Evolutionary conservation across 2,113 vertebrate species (phyloP).

Genomic region (Tragelaphus scriptus): DNA sequence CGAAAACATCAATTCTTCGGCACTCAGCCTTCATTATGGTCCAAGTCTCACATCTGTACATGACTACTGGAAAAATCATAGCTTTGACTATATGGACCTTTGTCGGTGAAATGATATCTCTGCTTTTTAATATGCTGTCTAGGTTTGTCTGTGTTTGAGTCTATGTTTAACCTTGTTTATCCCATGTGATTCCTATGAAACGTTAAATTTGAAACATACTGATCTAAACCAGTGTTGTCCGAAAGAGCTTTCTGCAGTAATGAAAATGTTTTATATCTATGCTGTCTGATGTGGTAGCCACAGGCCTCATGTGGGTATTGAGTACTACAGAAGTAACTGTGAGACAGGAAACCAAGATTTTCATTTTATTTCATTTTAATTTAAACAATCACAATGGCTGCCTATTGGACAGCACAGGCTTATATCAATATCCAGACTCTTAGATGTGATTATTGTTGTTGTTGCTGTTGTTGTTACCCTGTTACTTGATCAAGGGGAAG

Average conservation of each 20-base stretch:
- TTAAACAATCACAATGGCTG: neutral
- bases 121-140: neutral
- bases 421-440: neutral
- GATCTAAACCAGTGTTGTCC: too few relatives aligned
- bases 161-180: too few relatives aligned
- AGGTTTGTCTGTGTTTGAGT: neutral
- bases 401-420: neutral
- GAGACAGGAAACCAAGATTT: neutral
- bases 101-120: neutral
- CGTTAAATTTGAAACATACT: fast-evolving
- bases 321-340: neutral
- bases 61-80: neutral
- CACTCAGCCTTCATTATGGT: neutral
- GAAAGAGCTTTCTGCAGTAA: neutral
- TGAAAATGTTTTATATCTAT: neutral
- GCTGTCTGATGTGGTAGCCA: fast-evolving
- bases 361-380: neutral
- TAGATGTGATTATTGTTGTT: too few relatives aligned
- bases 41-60: neutral
- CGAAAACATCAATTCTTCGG: neutral
- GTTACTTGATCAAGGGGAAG: neutral
- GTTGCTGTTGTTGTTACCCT: neutral
- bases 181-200: neutral
- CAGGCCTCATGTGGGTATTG: too few relatives aligned
- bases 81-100: neutral